Conservation (phyloP, 2,888 invertebrate genomes). For the Xanthia icteritia region DNA sequence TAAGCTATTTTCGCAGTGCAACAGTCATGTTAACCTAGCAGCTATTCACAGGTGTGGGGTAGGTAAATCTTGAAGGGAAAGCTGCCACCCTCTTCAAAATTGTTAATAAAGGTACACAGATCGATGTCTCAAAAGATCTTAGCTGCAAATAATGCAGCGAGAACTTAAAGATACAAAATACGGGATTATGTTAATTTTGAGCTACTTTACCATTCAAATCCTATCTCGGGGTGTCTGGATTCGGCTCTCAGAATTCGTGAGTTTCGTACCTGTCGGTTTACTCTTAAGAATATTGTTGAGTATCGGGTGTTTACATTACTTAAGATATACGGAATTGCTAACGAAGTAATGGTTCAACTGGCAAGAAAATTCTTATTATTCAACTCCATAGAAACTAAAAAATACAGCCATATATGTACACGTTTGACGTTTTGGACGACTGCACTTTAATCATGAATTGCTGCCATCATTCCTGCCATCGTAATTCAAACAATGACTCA, state of each 20-base stretch:
- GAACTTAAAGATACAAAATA: constrained; percentile 86
- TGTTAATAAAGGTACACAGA: constrained; percentile 60
- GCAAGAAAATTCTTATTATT: not conserved
- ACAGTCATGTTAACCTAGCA: not conserved
- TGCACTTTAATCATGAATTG: constrained; percentile 15
- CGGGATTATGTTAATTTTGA: constrained; percentile 87
- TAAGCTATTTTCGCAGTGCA: not conserved
- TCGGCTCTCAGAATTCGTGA: constrained; percentile 72
- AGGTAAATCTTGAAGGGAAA: not conserved
- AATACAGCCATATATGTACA: not conserved
- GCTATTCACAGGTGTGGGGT: not conserved
- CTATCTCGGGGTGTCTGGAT: constrained; percentile 77
- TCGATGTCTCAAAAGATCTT: constrained; percentile 74
- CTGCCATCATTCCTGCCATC: not conserved
- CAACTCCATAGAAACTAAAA: not conserved
- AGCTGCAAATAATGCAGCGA: constrained; percentile 83
- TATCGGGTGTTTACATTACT: constrained; percentile 59
- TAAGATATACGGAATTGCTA: constrained; percentile 50
- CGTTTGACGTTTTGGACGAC: not conserved
- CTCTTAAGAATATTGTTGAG: constrained; percentile 64
- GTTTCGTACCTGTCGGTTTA: constrained; percentile 62
- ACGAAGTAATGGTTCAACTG: constrained; percentile 16
- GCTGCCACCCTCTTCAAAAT: constrained; percentile 42
- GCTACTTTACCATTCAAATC: constrained; percentile 86
- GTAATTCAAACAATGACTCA: constrained; percentile 40